Percentiles rank a stretch among this genome's conserved stretches.
Evolutionary conservation across 2,797 vertebrate genomes (phyloP).

Genomic region (Halcyon smyrnensis): DNA sequence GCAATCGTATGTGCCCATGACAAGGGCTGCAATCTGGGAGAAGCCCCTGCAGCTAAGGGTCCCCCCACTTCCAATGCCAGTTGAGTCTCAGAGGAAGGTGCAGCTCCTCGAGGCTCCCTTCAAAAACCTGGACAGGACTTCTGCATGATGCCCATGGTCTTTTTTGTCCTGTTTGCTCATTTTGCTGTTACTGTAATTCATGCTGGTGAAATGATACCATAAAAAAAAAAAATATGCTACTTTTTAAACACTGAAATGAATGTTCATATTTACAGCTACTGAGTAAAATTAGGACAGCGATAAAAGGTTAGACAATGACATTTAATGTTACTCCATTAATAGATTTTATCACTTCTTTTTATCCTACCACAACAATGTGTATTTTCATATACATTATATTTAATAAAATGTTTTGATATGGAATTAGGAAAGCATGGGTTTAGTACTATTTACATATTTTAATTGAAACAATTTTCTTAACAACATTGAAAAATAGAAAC

Average conservation of each 20-base stretch:
- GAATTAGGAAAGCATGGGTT: slow-evolving; percentile 69
- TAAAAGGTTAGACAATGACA: slow-evolving; percentile 53
- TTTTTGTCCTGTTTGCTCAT: not conserved
- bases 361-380: slow-evolving; percentile 65
- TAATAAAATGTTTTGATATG: slow-evolving; percentile 69
- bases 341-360: slow-evolving; percentile 62
- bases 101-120: not conserved
- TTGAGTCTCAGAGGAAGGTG: not conserved
- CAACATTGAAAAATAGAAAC: slow-evolving; percentile 76
- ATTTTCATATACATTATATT: slow-evolving; percentile 74
- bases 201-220: not conserved
- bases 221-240: not conserved
- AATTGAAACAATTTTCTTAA: slow-evolving; percentile 73
- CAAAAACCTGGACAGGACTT: not conserved
- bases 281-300: slow-evolving; percentile 52
- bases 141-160: accelerated
- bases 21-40: not conserved
- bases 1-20: accelerated
- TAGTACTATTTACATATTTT: slow-evolving; percentile 71
- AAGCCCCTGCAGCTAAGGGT: not conserved
- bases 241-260: not conserved
- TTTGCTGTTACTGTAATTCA: not conserved
- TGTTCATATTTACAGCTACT: not conserved
- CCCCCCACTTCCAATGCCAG: not conserved
- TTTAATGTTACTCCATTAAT: slow-evolving; percentile 61